Evolutionary conservation across 1,140 invertebrate species (phyloP), one percentile per base, ranked within the genome.

Genomic region (Drosophila pandora): DNA sequence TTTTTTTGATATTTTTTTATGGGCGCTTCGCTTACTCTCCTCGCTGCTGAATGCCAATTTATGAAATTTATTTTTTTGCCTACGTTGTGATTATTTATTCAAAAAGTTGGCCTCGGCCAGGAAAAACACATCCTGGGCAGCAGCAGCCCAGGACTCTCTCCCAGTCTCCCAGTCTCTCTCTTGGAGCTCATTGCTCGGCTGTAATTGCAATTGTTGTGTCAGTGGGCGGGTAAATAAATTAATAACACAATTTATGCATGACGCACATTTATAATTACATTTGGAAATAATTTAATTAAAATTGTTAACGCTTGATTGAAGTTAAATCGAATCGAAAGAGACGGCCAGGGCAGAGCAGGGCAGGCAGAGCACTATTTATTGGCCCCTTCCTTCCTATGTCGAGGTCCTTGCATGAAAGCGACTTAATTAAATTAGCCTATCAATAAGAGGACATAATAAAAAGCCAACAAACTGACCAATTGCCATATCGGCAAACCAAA

Each of bases 251-350:
- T 87, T 87, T 87, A 87, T 87, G 83, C 82, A 87, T 87, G 79
- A 71, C 83, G 71, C 73, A 88, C 83, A 87, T 88, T 88, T 89
- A 83, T 89, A 88, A 88, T 88, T 83, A 88, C 83, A 88, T 88
- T 88, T 88, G 70, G 79, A 89, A 88, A 88, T 88, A 88, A 88
- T 88, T 88, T 84, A 89, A 88, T 88, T 88, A 88, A 88, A 89
- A 88, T 88, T 88, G 84, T 88, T 88, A 84, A 88, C 79, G 83
- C 83, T 83, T 88, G 83, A 89, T 88, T 88, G 83, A 88, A 83
- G 83, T 79, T 87, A 78, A 79, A 87, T 87, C 83, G 83, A 57
- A 82, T 65, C 64, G 72, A 6, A 49, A 21, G 41, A 21, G 41
- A 43, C 7, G 41, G 17, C 0, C 17, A 17, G 17, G 17, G n/a